Base-by-base conservation (phyloP, 2,797 vertebrate species). In the Urophycis tenuis region DNA sequence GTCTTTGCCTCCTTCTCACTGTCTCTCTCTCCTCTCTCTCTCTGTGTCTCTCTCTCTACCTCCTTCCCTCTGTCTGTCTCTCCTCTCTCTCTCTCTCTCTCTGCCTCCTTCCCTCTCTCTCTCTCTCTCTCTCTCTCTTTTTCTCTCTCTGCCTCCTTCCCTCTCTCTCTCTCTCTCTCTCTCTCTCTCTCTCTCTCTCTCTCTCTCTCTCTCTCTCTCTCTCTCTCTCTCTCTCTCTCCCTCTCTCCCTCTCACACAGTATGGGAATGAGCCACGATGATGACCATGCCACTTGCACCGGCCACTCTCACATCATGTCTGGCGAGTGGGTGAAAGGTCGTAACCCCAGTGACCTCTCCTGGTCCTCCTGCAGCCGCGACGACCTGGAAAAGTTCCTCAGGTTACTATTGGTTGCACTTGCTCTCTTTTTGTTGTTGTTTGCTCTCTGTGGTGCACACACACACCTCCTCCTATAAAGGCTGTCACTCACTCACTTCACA, bases 311-410 rank as follows among this genome's bases (percentile, higher is more conserved):
- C 87, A 98, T 99, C 85, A 99, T 99, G 97, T 97, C 97, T 0
- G 97, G 97, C 79, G 97, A 99, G 80, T 99, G 97, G 97, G 95
- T 99, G 83, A 99, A 99, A 84, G 97, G 97, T 75, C 93, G 96
- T 70, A 99, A 96, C 85, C 97, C 97, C 85, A 98, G 96, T 5
- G 96, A 98, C 87, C 93, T 99, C 14, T 95, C 96, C 69, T 99
- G 97, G 97, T 99, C 97, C 25, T 92, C 96, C 67, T 99, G 97
- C 89, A 99, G 97, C 85, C 94, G 95, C 0, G 94, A 95, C 0
- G 96, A 98, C 90, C 93, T 99, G 31, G 95, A 98, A 84, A 96
- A 95, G 82, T 99, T 99, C 89, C 93, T 99, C 80, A 96, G 96
- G 97, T 99, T 88, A 95, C 92, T 84, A 0, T 32, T 17, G 31